Evolutionary conservation across 2,797 vertebrate genomes (phyloP).

Genomic region (Eurystomus glaucurus): DNA sequence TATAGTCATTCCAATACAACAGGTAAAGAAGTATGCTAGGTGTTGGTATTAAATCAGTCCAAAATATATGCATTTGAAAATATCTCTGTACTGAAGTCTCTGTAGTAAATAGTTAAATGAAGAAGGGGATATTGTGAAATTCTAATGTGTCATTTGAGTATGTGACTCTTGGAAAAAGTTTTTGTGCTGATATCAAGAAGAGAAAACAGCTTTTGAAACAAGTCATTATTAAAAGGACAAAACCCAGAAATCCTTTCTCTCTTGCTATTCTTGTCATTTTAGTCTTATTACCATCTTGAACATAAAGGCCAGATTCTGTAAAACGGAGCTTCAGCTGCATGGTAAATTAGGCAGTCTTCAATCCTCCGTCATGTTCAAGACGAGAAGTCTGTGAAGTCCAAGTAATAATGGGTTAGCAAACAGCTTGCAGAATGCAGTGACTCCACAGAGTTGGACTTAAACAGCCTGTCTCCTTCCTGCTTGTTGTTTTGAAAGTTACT

Average conservation of each 20-base stretch:
- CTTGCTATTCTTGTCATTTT: neutral
- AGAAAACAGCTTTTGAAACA: neutral
- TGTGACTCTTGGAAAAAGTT: neutral
- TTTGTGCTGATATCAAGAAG: neutral
- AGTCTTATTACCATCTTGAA: neutral
- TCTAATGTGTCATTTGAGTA: neutral
- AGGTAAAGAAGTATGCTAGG: neutral
- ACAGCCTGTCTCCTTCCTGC: conserved; percentile 17
- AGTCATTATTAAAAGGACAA: neutral
- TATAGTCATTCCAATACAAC: neutral
- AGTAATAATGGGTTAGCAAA: conserved; percentile 26
- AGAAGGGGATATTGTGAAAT: neutral
- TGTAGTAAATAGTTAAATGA: neutral
- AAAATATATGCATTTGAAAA: neutral
- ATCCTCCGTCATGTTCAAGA: neutral
- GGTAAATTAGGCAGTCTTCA: neutral
- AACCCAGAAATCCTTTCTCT: neutral
- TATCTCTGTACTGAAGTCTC: neutral
- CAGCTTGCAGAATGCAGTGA: neutral
- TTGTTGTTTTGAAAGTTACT: conserved; percentile 35
- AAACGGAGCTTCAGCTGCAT: neutral
- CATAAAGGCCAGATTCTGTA: neutral
- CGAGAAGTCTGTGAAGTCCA: neutral
- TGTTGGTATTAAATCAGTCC: neutral
- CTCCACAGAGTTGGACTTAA: neutral